phyloP scores from a whole-genome alignment of 2,113 vertebrate species.

The Menura novaehollandiae region DNA sequence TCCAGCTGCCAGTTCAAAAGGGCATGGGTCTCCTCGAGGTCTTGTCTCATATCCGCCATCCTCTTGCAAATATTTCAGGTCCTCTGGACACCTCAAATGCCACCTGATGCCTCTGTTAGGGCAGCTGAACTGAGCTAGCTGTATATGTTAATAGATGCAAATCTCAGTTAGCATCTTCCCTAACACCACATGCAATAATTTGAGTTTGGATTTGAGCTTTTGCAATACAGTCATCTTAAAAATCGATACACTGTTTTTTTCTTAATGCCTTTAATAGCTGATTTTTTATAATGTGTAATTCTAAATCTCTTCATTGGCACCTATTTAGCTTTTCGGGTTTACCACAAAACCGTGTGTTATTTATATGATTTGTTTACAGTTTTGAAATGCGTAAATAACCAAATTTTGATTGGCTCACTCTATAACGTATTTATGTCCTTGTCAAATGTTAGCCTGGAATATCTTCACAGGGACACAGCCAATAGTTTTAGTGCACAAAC shows the following conservation, averaged over 20 bases:
- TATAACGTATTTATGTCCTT: not conserved
- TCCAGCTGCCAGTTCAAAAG: not conserved
- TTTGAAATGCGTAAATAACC: not conserved
- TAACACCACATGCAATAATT: not conserved
- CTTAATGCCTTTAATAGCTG: not conserved
- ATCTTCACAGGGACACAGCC: not conserved
- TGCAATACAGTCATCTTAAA: not conserved
- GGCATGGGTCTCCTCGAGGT: not conserved
- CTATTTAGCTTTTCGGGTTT: not conserved
- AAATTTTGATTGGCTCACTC: not conserved
- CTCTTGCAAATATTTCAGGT: not conserved
- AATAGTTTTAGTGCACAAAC: not conserved
- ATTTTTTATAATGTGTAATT: not conserved
- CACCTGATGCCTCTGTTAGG: not conserved
- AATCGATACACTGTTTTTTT: not conserved
- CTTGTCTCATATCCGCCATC: not conserved
- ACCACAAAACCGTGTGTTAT: not conserved
- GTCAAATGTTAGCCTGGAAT: not conserved
- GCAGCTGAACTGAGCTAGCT: not conserved
- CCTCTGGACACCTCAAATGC: not conserved
- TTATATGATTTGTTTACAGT: not conserved
- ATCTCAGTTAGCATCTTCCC: not conserved
- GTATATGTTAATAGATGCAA: not conserved
- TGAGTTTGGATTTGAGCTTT: not conserved
- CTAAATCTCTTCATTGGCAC: not conserved